Base-by-base conservation (phyloP, 2,888 invertebrate species). In the Stegophylla sp. region DNA sequence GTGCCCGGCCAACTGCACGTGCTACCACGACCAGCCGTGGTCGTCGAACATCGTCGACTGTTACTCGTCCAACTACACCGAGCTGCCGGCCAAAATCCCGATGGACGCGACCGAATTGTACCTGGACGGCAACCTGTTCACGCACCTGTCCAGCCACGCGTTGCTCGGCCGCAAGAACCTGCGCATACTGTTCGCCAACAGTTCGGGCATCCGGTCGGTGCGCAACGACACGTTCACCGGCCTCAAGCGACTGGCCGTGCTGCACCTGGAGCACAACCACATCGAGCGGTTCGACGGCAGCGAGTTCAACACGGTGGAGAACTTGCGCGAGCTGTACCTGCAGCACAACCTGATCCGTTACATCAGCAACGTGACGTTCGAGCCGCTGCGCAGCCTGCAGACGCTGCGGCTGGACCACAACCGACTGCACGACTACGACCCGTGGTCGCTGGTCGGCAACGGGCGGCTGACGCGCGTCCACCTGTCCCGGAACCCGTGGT, bases 31-130 rank as follows among this genome's bases (percentile, higher is more conserved):
- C 86, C 94, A 94, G 86, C 92, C 94, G 83, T 97, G 96, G 95
- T 92, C 93, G 84, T 95, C 94, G 75, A 96, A 95, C 87, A 94
- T 95, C 61, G 95, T 96, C 66, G 96, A 96, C 86, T 96, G 96
- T 87, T 94, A 94, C 84, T 91, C 92, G 20, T 92, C 94, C 87
- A 89, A 90, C 85, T 91, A 93, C 85, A 53, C 64, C 83, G 92
- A 93, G 86, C 91, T 96, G 84, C 96, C 96, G 0, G 90, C 91
- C 51, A 91, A 93, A 84, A 92, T 97, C 85, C 97, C 97, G 1
- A 95, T 96, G 93, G 96, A 97, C 86, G 95, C 95, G 9, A 96
- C 96, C 10, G 95, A 96, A 86, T 91, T 97, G 83, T 95, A 95
- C 86, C 88, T 97, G 85, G 96, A 96, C 86, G 96, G 96, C 56